Evolutionary conservation across 2,888 invertebrate genomes (phyloP), one percentile per base, ranked within the genome.

Genomic region (Anoplius nigerrimus): DNA sequence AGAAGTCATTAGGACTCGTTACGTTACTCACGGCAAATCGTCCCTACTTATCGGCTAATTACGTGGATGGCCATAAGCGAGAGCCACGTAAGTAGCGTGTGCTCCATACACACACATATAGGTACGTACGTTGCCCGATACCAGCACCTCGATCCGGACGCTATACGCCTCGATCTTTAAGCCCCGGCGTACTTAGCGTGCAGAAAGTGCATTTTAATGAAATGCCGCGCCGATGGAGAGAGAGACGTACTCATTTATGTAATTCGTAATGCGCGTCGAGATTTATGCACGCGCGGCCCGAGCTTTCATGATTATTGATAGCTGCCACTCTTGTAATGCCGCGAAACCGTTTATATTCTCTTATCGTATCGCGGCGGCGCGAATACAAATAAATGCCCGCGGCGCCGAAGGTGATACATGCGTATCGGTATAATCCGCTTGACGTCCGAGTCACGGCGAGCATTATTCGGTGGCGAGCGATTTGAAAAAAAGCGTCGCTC

Each of bases 41-140:
- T 82, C 75, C 74, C 79, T 80, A 81, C 81, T 83, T 83, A 83
- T 82, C 82, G 81, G 71, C 74, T 83, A 83, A 83, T 83, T 81
- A 81, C 80, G 74, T 62, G 63, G 65, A 59, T 63, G 66, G 48
- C 20, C 62, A 58, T 70, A 72, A 70, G 68, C 56, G 66, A 65
- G 62, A 62, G 61, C 54, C 48, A 27, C 27, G 46, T 66, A 58
- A 65, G 66, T 55, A 69, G 66, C 55, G 62, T 59, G 66, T 66
- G 69, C 69, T 69, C 66, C 66, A 70, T 65, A 4, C 11, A 45
- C 52, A 57, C 56, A 63, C 65, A 52, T 51, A 48, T 57, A 60
- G 43, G 43, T 55, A 53, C 61, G 61, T 24, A 42, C 42, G 42
- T 51, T 24, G 42, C n/a, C 34, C 11, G 11, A 34, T 3, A 34